Evolutionary conservation across 2,797 vertebrate species (phyloP), one percentile per base, ranked within the genome.

Genomic region (Gallinago nigripennis): DNA sequence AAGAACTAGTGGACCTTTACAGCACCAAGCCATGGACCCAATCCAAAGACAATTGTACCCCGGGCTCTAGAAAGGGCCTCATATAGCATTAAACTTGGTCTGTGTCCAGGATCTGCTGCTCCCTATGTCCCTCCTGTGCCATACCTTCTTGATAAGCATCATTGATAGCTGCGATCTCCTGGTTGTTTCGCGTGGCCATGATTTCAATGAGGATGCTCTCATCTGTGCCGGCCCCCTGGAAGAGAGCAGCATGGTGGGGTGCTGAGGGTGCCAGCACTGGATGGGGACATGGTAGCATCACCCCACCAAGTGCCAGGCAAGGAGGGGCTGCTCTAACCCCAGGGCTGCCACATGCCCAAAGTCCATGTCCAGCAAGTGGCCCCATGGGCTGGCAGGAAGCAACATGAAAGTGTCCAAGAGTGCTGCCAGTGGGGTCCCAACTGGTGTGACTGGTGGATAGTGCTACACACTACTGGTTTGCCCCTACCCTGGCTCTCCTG

Each of bases 131-230:
- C 27, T 60, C 63, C 30, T 28, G 8, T 35, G 61, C 51, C 4
- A 76, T 97, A 99, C 99, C 99, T 72, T 97, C 92, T 87, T 98
- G 95, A 87, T 99, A 99, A 0, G 99, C 99, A 69, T 97, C 96
- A 2, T 98, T 99, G 98, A 99, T 99, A 80, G 98, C 99, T 3
- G 84, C 96, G 78, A 99, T 99, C 96, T 99, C 98, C 25, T 97
- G 97, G 28, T 99, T 99, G 97, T 97, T 99, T 94, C 99, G 98
- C 1, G 99, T 99, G 76, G 98, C 98, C 94, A 99, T 97, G 96
- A 99, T 99, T 98, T 99, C 99, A 0, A 99, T 99, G 77, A 99
- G 98, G 82, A 98, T 75, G 1, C 99, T 98, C 94, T 99, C 99
- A 24, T 99, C 99, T 4, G 99, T 99, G 57, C 99, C 99, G 0